Evolutionary conservation across 2,113 vertebrate species (phyloP).

Genomic region (Orycteropus afer): DNA sequence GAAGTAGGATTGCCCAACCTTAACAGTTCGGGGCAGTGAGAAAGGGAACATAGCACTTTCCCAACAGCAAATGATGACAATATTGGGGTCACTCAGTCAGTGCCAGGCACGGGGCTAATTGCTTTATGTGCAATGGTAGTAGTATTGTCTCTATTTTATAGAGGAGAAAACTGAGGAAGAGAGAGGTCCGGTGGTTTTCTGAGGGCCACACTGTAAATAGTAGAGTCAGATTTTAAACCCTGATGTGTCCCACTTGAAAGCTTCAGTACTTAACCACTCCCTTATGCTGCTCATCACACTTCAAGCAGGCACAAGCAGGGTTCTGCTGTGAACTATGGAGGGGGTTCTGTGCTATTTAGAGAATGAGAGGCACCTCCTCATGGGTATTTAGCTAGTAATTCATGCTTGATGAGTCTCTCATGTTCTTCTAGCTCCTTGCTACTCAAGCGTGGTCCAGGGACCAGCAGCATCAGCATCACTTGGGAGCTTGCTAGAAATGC

Average conservation of each 20-base stretch:
- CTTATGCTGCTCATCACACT: accelerated
- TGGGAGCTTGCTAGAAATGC: background rate
- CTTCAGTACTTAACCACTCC: background rate
- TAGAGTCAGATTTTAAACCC: background rate
- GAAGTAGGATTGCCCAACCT: too few species aligned
- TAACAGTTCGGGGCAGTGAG: background rate
- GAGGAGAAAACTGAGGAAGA: background rate
- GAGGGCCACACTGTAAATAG: background rate
- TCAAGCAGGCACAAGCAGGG: background rate
- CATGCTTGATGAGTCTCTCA: background rate
- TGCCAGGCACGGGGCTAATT: background rate
- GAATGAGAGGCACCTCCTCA: background rate
- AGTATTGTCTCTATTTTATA: background rate
- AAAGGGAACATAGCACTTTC: background rate
- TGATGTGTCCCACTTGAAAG: background rate
- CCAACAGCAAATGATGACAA: background rate
- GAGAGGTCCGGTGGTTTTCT: background rate
- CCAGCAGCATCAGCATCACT: too few species aligned
- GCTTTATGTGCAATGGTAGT: background rate
- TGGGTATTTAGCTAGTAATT: background rate
- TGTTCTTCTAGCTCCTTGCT: background rate
- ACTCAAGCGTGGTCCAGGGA: background rate
- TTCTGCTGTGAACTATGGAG: background rate
- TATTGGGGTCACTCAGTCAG: background rate
- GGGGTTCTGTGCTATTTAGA: background rate